phyloP scores from a whole-genome alignment of 2,888 invertebrate genomes.

The Lucinisca nassula region DNA sequence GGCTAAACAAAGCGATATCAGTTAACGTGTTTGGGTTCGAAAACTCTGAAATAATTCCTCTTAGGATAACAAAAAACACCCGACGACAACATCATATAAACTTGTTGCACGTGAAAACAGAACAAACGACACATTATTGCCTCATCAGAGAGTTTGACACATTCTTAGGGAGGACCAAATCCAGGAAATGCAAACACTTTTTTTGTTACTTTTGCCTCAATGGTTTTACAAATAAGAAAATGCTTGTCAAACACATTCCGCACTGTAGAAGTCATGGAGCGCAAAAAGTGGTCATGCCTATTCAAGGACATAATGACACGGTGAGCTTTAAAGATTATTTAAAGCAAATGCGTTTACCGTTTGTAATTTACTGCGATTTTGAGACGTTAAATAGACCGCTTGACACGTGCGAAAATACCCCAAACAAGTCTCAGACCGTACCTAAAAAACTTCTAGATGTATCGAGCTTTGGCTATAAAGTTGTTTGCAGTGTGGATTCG shows the following conservation, averaged over 20 bases:
- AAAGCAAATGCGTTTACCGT: neutral
- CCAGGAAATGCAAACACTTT: neutral
- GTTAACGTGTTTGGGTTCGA: constrained; percentile 22
- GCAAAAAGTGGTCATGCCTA: neutral
- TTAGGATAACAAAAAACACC: neutral
- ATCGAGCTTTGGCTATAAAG: neutral
- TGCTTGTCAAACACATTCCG: neutral
- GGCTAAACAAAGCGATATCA: constrained; percentile 18
- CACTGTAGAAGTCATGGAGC: neutral
- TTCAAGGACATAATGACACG: neutral
- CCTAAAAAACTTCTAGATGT: neutral
- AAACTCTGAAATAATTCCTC: neutral
- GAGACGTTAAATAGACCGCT: neutral
- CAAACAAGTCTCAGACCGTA: neutral
- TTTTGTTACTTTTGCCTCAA: neutral
- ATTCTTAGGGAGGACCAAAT: neutral
- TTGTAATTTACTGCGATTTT: neutral
- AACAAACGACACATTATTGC: neutral
- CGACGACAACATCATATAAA: neutral
- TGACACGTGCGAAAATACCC: neutral
- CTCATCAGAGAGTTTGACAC: neutral
- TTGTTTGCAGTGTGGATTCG: neutral
- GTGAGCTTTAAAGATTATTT: neutral
- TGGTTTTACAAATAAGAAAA: neutral
- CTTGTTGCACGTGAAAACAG: neutral